Evolutionary conservation across 1,140 invertebrate genomes (phyloP).

Genomic region (Atta colombica): DNA sequence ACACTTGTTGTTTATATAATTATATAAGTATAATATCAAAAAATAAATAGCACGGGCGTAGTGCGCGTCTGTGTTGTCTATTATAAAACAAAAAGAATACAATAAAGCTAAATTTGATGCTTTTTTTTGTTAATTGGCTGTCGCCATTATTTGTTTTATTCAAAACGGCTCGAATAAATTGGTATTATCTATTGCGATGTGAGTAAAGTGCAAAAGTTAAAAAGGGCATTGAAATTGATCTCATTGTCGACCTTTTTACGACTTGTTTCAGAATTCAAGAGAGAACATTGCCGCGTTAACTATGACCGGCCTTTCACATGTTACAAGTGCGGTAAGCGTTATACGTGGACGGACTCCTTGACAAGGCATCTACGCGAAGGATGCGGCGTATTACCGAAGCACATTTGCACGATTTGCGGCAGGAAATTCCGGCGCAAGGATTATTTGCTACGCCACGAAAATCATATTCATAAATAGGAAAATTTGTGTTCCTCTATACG

Average conservation of each 20-base stretch:
- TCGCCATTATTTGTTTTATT: constrained; percentile 1
- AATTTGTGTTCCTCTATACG: not conserved
- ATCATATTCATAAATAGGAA: constrained; percentile 73
- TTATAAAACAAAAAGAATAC: not conserved
- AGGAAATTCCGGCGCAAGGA: constrained; percentile 76
- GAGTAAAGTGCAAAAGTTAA: constrained; percentile 14
- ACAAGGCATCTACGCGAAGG: constrained; percentile 89
- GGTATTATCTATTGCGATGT: not conserved
- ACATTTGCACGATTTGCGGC: constrained; percentile 75
- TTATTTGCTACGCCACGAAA: constrained; percentile 75
- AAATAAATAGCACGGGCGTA: too few relatives aligned
- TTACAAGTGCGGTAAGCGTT: constrained; percentile 88
- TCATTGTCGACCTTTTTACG: constrained; percentile 61
- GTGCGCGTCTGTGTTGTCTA: too few relatives aligned
- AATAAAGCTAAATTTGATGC: not conserved
- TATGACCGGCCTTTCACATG: constrained; percentile 86
- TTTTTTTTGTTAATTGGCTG: not conserved
- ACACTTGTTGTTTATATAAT: too few relatives aligned
- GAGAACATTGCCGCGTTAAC: constrained; percentile 73
- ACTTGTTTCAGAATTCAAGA: constrained; percentile 77
- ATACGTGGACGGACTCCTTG: constrained; percentile 88
- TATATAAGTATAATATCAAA: too few relatives aligned
- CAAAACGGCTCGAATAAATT: constrained; percentile 20
- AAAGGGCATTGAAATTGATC: constrained; percentile 39
- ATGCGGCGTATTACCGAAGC: constrained; percentile 82